phyloP scores from a whole-genome alignment of 1,140 invertebrate genomes.

The Drosophila simulans region DNA sequence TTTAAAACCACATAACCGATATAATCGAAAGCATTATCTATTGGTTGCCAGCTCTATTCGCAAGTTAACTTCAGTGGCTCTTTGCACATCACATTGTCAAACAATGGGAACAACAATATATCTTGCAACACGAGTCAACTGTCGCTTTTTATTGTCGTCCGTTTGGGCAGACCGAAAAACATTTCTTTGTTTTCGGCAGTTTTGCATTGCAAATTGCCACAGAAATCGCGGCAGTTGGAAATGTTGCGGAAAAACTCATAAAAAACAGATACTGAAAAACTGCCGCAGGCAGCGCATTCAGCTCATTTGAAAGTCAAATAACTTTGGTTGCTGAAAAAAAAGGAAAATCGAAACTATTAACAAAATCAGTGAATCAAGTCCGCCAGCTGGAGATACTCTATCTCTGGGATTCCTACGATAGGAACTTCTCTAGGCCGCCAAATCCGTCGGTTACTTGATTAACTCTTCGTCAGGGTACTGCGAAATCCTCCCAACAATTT shows the following conservation, averaged over 20 bases:
- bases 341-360: constrained; percentile 64
- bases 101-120: constrained; percentile 71
- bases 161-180: constrained; percentile 56
- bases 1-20: neutral
- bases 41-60: neutral
- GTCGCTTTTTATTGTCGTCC: constrained; percentile 83
- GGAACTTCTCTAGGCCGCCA: neutral
- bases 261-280: constrained; percentile 53
- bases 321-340: constrained; percentile 40
- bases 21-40: neutral
- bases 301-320: constrained; percentile 82
- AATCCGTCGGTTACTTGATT: neutral
- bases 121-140: constrained; percentile 83
- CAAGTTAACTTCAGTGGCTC: constrained; percentile 19
- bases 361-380: constrained; percentile 46
- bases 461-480: constrained; percentile 19
- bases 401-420: constrained; percentile 1
- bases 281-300: constrained; percentile 45
- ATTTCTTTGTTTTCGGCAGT: constrained; percentile 81
- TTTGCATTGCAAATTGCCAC: constrained; percentile 82
- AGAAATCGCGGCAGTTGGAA: constrained; percentile 76
- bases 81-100: constrained; percentile 32
- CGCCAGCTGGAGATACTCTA: constrained; percentile 40
- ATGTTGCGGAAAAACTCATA: constrained; percentile 83
- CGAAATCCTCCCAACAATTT: constrained; percentile 32